Percentiles rank a stretch among this genome's conserved stretches.
Evolutionary conservation across 1,140 invertebrate species (phyloP).

Genomic region (Danaus melanippus): DNA sequence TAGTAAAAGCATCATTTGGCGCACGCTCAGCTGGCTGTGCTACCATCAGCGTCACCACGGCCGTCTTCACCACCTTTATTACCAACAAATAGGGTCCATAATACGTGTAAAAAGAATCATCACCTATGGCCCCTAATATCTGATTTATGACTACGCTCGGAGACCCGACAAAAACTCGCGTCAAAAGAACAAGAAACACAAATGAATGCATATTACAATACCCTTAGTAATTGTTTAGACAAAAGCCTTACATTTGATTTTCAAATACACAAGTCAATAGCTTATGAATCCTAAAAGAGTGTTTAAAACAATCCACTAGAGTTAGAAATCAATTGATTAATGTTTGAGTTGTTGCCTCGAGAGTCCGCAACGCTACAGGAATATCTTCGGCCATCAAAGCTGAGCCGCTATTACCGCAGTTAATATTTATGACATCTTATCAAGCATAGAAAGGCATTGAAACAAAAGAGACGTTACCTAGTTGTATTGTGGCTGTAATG

Average conservation of each 20-base stretch:
- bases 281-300: conserved; percentile 9
- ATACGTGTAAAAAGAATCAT: conserved; percentile 6
- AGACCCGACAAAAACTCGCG: conserved; percentile 57
- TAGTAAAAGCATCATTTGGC: conserved; percentile 50
- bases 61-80: conserved; percentile 4
- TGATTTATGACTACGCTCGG: conserved; percentile 66
- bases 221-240: conserved; percentile 66
- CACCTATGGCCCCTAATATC: conserved; percentile 26
- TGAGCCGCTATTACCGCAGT: conserved; percentile 55
- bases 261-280: conserved; percentile 15
- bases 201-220: conserved; percentile 64
- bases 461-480: conserved; percentile 49
- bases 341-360: conserved; percentile 14
- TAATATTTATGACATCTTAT: conserved; percentile 62
- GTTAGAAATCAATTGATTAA: conserved; percentile 5
- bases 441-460: conserved; percentile 43
- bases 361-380: conserved; percentile 16
- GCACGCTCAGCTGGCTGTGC: conserved; percentile 27
- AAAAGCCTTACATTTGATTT: conserved; percentile 33
- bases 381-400: conserved; percentile 56
- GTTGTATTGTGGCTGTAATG: conserved; percentile 39
- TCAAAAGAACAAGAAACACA: conserved; percentile 64
- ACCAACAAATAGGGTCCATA: conserved; percentile 23
- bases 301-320: conserved; percentile 15
- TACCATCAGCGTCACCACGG: conserved; percentile 13